Evolutionary conservation across 35 echinoderm and acorn worm species (phyloP), one percentile per base, ranked within the genome.

Genomic region (Strongylocentrotus purpuratus): DNA sequence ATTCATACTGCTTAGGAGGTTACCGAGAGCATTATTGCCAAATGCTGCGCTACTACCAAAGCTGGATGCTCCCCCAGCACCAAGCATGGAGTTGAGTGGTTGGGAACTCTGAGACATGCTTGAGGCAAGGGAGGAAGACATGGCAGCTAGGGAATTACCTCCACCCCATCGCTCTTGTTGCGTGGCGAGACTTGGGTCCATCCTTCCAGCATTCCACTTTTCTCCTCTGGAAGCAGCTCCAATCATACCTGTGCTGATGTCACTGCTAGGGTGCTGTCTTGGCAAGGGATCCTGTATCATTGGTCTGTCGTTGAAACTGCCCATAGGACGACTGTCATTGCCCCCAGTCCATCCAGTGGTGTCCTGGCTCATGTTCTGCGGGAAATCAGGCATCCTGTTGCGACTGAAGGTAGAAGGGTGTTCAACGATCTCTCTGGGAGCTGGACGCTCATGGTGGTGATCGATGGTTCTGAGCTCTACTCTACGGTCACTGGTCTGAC

Each of bases 111-210:
- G 91, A 31, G 46, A 47, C 28, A 93, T 93, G 91, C 48, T 93
- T 18, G 91, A 93, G 32, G 91, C 91, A n/a, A 93, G 91, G 46
- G 91, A 93, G 31, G 91, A 93, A 46, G 91, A 93, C 91, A 93
- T 50, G 31, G 33, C 91, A 12, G 33, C 46, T 48, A 93, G 91
- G 10, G 91, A 93, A 33, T 17, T 46, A 13, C 91, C 91, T 15
- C 91, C 91, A 50, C 33, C 91, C 91, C 91, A 93, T 58, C 91
- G 45, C 18, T 93, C 91, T 58, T 20, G 48, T 58, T 47, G 91
- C 18, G 46, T 58, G 48, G 11, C 25, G 17, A 93, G 46, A 11
- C 33, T 14, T 7, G 91, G 13, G 10, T 93, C 91, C 28, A 93
- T 93, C 46, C 91, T 31, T 15, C 91, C 48, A 7, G 17, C 31